Base-by-base conservation (phyloP, 1,140 invertebrate genomes). In the Zaprionus tsacasi region DNA sequence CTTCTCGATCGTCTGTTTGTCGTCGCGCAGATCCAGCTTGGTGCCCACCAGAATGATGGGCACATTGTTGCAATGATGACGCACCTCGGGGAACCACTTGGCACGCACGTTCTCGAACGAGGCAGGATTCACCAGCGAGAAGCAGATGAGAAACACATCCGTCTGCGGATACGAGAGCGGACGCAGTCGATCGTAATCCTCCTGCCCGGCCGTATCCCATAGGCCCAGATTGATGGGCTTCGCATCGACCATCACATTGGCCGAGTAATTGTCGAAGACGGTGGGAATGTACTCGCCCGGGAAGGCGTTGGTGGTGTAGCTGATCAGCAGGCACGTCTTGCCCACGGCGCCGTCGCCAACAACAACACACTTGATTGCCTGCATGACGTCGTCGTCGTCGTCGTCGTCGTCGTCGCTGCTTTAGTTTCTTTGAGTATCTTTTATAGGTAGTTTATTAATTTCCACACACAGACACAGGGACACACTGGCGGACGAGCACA, bases 51-150 rank as follows among this genome's bases (percentile, higher is more conserved):
- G 94, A 82, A 98, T 98, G 77, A 98, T 98, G 63, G 97, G 97
- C 55, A 97, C 98, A 71, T 95, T 95, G 3, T 97, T 97, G 94
- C 97, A 98, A 89, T 98, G 97, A 94, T 98, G 97, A 93, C 97
- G 94, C 38, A 98, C 97, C 93, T 98, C 97, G 11, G 97, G 97
- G 92, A 97, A 98, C 97, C 97, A 98, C 95, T 99, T 99, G 69
- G 98, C 98, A 85, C 98, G 94, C 40, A 99, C 98, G 93, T 99
- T 99, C 93, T 99, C 99, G 94, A 99, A 99, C 76, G 98, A 99
- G 12, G 98, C 98, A 54, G 99, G 99, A 94, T 99, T 99, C 6
- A 99, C 98, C 75, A 99, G 93, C 10, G 98, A 99, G 93, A 99
- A 99, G 93, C 98, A 99, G 92, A 99, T 98, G 61, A 99, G 95